phyloP scores from a whole-genome alignment of 2,888 invertebrate genomes.

The Halocaridina rubra region DNA sequence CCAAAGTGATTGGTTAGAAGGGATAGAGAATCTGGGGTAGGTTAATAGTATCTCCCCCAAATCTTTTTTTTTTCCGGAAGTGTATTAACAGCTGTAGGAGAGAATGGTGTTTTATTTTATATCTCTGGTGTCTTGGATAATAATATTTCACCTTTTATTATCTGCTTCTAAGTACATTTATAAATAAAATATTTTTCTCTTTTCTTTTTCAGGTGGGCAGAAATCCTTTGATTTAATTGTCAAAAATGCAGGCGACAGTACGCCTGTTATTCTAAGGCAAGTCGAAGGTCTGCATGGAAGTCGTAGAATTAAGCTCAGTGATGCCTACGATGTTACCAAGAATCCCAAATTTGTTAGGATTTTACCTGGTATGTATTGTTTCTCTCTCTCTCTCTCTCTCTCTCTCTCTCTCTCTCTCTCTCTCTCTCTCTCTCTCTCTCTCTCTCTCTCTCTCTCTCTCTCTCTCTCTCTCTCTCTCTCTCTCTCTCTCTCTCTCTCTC shows the following conservation, averaged over 20 bases:
- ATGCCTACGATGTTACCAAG: conserved; percentile 13
- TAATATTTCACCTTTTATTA: not conserved
- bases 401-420: not conserved
- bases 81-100: no score
- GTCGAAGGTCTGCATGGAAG: conserved; percentile 28
- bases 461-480: not conserved
- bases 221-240: conserved; percentile 10
- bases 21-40: no score
- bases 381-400: not conserved
- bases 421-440: not conserved
- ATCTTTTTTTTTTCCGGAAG: no score
- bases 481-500: not conserved
- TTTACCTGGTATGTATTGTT: conserved; percentile 29
- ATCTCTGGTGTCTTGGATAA: no score
- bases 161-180: not conserved
- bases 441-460: not conserved
- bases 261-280: conserved; percentile 28
- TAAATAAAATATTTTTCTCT: not conserved
- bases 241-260: conserved; percentile 17
- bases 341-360: conserved; percentile 25
- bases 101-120: no score
- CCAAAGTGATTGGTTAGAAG: no score
- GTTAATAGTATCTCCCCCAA: no score
- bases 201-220: not conserved
- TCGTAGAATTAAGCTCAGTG: not conserved